A percentile compares a stretch with the other conserved stretches of the same genome.
These are phyloP conservation scores for Sesia bembeciformis DNA, from an alignment of 2,888 invertebrate species.

Conservation along the genomic window DNA sequence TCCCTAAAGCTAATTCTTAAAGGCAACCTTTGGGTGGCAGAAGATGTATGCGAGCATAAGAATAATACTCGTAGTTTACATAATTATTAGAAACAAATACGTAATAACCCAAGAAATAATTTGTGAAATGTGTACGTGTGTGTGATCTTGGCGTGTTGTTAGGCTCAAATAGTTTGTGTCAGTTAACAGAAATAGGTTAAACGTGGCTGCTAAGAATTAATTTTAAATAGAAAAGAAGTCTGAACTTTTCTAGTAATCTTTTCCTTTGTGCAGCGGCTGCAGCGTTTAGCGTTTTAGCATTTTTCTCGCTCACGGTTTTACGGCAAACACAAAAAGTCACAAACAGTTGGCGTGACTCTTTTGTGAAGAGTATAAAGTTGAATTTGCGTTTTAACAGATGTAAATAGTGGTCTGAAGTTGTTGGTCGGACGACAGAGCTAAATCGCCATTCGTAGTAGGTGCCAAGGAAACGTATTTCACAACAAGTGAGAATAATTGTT, in stretches of 20 bases:
- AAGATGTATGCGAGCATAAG: too few species aligned
- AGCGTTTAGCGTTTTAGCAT: constrained; percentile 42
- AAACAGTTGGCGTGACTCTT: not conserved
- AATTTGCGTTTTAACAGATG: constrained; percentile 24
- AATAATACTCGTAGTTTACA: too few species aligned
- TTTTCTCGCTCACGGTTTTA: constrained; percentile 29
- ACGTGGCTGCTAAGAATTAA: constrained; percentile 12
- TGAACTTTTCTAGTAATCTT: constrained; percentile 35
- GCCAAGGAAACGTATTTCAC: constrained; percentile 64
- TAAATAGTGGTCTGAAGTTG: constrained; percentile 11
- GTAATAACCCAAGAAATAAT: too few species aligned
- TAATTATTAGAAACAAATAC: too few species aligned
- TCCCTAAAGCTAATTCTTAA: too few species aligned
- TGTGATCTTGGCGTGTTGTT: too few species aligned
- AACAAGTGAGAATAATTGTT: constrained; percentile 66
- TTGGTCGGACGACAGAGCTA: constrained; percentile 47
- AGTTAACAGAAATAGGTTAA: not conserved
- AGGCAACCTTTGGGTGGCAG: too few species aligned
- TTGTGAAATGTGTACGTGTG: too few species aligned
- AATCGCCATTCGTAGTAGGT: constrained; percentile 62
- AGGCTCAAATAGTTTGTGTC: not conserved
- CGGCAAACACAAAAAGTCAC: not conserved
- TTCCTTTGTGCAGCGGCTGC: constrained; percentile 36
- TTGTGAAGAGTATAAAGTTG: constrained; percentile 28
- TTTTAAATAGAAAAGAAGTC: constrained; percentile 24